Evolutionary conservation across 2,113 vertebrate species (phyloP).

Genomic region (Datnioides undecimradiatus): DNA sequence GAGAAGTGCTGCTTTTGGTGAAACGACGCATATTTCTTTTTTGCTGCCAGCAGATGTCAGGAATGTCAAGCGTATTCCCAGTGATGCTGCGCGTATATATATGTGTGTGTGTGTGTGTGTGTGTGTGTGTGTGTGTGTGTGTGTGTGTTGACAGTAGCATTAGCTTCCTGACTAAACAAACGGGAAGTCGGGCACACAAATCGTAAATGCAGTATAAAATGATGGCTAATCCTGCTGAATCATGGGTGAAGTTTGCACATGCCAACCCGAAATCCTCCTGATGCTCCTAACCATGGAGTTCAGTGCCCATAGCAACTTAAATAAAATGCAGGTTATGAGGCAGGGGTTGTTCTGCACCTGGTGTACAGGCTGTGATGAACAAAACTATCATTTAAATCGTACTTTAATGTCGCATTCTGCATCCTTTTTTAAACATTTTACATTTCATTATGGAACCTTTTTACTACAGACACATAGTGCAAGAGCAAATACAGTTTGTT

Average conservation of each 20-base stretch:
- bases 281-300: neutral
- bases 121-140: neutral
- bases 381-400: neutral
- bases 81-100: neutral
- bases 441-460: too few relatives aligned
- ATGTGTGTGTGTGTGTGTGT: neutral
- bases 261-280: neutral
- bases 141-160: neutral
- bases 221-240: too few relatives aligned
- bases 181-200: neutral
- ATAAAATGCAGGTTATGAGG: neutral
- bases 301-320: neutral
- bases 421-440: too few relatives aligned
- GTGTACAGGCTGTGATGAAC: neutral
- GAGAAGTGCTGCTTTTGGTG: neutral
- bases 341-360: neutral
- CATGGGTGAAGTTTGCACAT: too few relatives aligned
- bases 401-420: neutral
- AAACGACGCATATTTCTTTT: neutral
- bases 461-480: too few relatives aligned
- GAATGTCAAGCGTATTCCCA: conserved; percentile 41
- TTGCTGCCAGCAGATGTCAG: conserved; percentile 70
- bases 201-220: neutral
- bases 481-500: too few relatives aligned
- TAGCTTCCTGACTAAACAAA: neutral